A percentile compares a stretch with the other conserved stretches of the same genome.
Evolutionary conservation across 2,797 vertebrate genomes (phyloP).

Genomic region (Anas bahamensis): DNA sequence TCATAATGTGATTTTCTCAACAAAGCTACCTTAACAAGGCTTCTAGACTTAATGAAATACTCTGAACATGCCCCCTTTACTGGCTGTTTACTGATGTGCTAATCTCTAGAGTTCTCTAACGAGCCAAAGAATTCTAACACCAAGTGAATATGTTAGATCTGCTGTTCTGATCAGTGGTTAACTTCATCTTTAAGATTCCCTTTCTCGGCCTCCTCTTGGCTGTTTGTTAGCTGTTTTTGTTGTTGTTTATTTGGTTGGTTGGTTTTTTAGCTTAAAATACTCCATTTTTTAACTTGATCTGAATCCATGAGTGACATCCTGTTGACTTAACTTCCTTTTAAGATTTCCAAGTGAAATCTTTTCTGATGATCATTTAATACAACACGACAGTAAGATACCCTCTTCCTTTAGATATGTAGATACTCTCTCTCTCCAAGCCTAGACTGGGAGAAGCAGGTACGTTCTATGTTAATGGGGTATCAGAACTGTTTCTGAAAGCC

Average conservation of each 20-base stretch:
- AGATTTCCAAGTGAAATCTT: neutral
- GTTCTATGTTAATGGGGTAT: neutral
- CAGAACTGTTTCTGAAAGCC: neutral
- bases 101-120: neutral
- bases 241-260: neutral
- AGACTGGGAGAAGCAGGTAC: neutral
- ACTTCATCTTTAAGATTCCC: neutral
- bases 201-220: neutral
- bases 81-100: neutral
- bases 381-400: neutral
- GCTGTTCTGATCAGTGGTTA: neutral
- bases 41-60: neutral
- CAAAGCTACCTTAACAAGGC: neutral
- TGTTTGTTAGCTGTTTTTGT: neutral
- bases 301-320: neutral
- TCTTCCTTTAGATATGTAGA: neutral
- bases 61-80: neutral
- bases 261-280: neutral
- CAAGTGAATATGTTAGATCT: neutral
- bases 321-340: neutral
- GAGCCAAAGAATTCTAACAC: neutral
- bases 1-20: neutral
- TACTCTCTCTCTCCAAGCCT: neutral
- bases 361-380: neutral
- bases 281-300: neutral